Evolutionary conservation across 2,888 invertebrate genomes (phyloP).

Genomic region (Sarcophaga carnaria): DNA sequence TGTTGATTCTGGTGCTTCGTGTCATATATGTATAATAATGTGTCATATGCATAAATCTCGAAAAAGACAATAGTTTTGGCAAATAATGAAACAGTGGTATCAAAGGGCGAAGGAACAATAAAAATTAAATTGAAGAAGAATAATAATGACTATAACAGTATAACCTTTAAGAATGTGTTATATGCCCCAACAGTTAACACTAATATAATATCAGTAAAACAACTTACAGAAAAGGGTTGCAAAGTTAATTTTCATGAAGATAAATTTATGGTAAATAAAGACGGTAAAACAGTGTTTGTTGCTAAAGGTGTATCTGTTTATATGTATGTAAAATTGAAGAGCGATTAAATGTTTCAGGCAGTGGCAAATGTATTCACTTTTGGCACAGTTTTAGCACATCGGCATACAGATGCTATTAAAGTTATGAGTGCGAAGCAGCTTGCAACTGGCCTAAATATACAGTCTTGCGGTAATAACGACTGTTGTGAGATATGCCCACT

Average conservation of each 20-base stretch:
- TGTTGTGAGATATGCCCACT: slow-evolving; percentile 20
- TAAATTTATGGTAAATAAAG: background rate
- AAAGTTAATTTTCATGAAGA: background rate
- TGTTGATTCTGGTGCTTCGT: slow-evolving; percentile 20
- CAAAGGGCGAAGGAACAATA: too few species aligned
- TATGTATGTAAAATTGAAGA: background rate
- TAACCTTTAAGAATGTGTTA: background rate
- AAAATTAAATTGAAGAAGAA: too few species aligned
- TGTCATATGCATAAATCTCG: too few species aligned
- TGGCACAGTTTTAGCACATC: slow-evolving; percentile 31
- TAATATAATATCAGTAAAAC: slow-evolving; percentile 17
- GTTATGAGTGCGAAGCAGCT: slow-evolving; percentile 9
- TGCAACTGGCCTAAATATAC: background rate
- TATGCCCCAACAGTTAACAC: slow-evolving; percentile 5
- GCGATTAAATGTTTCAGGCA: background rate
- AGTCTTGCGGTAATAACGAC: background rate
- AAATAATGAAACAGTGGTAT: too few species aligned
- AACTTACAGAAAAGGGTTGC: slow-evolving; percentile 5
- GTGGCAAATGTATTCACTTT: slow-evolving; percentile 16
- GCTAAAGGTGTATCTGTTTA: too few species aligned
- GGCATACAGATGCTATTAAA: slow-evolving; percentile 19
- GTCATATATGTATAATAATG: too few species aligned
- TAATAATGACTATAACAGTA: too few species aligned
- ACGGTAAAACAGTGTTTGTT: too few species aligned
- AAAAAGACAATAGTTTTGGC: too few species aligned